A percentile compares a stretch with the other conserved stretches of the same genome.
Evolutionary conservation across 2,888 invertebrate species (phyloP).

Genomic region (Caenorhabditis japonica): DNA sequence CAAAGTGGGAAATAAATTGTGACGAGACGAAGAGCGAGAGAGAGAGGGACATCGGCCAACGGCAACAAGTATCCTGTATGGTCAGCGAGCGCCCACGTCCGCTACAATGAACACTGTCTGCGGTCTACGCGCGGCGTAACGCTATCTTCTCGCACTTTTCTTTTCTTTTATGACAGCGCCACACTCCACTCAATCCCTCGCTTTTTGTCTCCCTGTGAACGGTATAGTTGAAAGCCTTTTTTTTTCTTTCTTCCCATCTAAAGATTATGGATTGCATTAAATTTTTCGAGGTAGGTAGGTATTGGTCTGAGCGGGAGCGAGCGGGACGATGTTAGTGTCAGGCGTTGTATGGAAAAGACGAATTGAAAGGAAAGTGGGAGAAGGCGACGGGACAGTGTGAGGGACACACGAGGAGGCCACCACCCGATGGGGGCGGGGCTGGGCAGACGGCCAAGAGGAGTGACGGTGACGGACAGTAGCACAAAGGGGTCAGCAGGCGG

Average conservation of each 20-base stretch:
- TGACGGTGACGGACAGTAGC: conserved; percentile 25
- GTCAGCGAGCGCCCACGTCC: conserved; percentile 5
- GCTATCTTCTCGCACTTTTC: not conserved
- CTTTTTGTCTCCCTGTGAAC: no score
- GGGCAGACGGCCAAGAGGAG: conserved; percentile 31
- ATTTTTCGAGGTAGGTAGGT: no score
- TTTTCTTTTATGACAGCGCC: no score
- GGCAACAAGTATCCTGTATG: conserved; percentile 3
- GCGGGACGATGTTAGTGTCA: no score
- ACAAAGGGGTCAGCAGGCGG: conserved; percentile 7
- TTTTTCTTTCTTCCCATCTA: no score
- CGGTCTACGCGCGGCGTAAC: not conserved
- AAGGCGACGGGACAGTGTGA: conserved; percentile 5
- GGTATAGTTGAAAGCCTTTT: no score
- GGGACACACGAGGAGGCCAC: not conserved
- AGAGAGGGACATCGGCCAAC: not conserved
- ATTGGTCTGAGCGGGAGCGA: no score
- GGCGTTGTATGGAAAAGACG: no score
- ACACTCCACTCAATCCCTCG: no score
- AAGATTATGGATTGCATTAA: no score
- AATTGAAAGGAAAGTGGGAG: not conserved
- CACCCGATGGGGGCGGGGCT: conserved; percentile 22
- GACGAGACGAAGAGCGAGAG: not conserved
- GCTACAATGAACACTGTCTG: conserved; percentile 13
- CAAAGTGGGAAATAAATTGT: not conserved